Conservation (phyloP, 2,797 vertebrate genomes). For the Amblyopsis hoosieri region DNA sequence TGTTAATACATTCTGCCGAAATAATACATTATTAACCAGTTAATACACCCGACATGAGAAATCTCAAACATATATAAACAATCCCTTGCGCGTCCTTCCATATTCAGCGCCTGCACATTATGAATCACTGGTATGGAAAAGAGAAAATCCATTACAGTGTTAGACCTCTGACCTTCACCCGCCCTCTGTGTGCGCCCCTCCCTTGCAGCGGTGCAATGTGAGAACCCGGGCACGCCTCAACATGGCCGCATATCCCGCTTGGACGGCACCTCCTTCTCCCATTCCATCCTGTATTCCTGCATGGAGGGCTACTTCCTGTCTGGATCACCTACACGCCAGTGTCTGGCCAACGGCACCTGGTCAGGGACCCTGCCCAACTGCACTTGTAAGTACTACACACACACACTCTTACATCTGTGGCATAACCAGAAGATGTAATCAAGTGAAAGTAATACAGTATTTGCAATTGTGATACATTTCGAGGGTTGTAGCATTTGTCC, state of each 20-base stretch:
- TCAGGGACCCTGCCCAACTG: conserved; percentile 92
- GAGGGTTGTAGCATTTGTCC: no score
- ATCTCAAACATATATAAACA: no score
- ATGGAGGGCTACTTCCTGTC: conserved; percentile 90
- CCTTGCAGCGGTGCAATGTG: conserved; percentile 89
- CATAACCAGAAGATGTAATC: no score
- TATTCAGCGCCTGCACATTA: conserved; percentile 15
- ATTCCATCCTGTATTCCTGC: conserved; percentile 92
- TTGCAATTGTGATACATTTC: no score
- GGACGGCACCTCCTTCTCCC: conserved; percentile 90
- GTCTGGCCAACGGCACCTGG: conserved; percentile 95
- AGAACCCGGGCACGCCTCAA: conserved; percentile 90
- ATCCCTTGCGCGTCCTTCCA: no score
- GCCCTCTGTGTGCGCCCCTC: conserved; percentile 25
- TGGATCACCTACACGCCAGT: conserved; percentile 86
- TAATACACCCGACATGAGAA: conserved; percentile 4
- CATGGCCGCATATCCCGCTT: conserved; percentile 89
- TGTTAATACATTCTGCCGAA: conserved; percentile 24
- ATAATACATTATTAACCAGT: conserved; percentile 22
- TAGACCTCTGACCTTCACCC: conserved; percentile 41
- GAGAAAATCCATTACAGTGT: conserved; percentile 50
- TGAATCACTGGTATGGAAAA: conserved; percentile 60
- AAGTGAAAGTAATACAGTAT: no score
- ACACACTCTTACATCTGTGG: not conserved
- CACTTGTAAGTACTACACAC: conserved; percentile 83